phyloP scores from a whole-genome alignment of 2,113 vertebrate species.

The Echinops telfairi region DNA sequence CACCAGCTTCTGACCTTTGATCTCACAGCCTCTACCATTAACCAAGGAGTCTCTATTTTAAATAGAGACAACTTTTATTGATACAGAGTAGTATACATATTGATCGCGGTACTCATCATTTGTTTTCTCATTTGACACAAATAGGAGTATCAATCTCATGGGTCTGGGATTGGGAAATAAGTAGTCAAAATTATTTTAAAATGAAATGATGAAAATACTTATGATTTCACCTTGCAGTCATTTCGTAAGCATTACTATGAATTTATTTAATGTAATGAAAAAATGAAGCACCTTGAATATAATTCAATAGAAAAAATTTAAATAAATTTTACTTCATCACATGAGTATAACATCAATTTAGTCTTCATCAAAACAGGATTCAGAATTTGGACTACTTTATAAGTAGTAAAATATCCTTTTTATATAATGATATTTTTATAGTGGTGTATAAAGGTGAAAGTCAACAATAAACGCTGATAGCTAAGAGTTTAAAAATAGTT shows the following conservation, averaged over 20 bases:
- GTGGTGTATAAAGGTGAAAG: not conserved
- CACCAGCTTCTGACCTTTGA: too few relatives aligned
- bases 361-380: not conserved
- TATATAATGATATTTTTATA: not conserved
- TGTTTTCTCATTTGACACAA: conserved; percentile 28
- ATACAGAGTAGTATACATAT: too few relatives aligned
- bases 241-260: not conserved
- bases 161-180: not conserved
- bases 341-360: not conserved
- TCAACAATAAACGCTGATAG: too few relatives aligned
- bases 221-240: too few relatives aligned
- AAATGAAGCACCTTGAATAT: not conserved
- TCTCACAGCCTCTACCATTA: too few relatives aligned
- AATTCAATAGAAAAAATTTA: not conserved
- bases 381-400: not conserved
- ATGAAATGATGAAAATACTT: not conserved
- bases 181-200: not conserved
- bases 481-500: too few relatives aligned
- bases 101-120: not conserved
- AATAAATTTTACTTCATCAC: not conserved
- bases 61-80: too few relatives aligned
- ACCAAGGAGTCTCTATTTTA: too few relatives aligned
- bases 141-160: not conserved
- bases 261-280: not conserved
- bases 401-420: not conserved